Evolutionary conservation across 2,888 invertebrate species (phyloP), one percentile per base, ranked within the genome.

Genomic region (Chloromyia formosa): DNA sequence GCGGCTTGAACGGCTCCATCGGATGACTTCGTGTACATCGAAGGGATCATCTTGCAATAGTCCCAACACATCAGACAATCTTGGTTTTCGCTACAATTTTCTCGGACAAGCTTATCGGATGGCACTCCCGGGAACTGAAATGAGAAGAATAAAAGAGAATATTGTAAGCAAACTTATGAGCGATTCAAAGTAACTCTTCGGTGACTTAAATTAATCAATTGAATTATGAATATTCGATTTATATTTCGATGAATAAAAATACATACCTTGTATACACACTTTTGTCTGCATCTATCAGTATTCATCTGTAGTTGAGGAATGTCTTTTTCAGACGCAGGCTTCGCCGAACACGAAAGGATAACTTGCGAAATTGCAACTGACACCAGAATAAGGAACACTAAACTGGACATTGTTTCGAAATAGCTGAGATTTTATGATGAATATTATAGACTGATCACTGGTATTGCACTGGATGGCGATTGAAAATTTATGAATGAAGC

Each of bases 11-110:
- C 35, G 1, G 14, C 16, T 69, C 35, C 69, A 0, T 7, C 12
- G 4, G 69, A 9, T 1, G 56, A 18, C 12, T 66, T 10, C 22
- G 35, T 1, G 22, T 12, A 45, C 3, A 20, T 45, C n/a, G 42
- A 18, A 14, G 56, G 56, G 3, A 56, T 42, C 73, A 60, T 2
- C 22, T 61, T 40, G 27, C 73, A 73, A 12, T 73, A 73, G 42
- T 73, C 73, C 73, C 73, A 73, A 35, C 73, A 73, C 73, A 73
- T 73, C 16, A 45, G 5, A 16, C 73, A 73, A 60, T 73, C 61
- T 9, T 27, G n/a, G 1, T 14, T 7, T 35, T 20, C 27, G 5
- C 7, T 2, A 23, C 73, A 73, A n/a, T 27, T 27, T 20, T 14
- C 22, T n/a, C 40, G 18, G 1, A 2, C 22, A 9, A 1, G 10